phyloP scores from a whole-genome alignment of 2,888 invertebrate genomes.

The Dione vanillae region DNA sequence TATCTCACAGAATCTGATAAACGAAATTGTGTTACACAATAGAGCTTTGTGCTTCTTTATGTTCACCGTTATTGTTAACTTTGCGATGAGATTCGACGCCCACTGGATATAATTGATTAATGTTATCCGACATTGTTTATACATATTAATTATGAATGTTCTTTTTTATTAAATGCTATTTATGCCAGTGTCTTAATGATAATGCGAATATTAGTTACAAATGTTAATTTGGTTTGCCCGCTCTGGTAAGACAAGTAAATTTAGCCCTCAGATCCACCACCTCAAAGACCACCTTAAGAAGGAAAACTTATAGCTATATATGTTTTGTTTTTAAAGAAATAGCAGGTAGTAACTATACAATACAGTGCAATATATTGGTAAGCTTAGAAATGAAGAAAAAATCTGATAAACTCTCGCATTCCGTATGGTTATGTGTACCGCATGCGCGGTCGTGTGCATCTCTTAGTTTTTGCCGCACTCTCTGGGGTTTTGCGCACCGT shows the following conservation, averaged over 20 bases:
- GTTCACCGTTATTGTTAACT: conserved; percentile 49
- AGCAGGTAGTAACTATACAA: background rate
- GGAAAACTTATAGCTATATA: too few species aligned
- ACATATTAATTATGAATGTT: background rate
- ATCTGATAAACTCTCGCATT: conserved; percentile 40
- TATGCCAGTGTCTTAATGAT: background rate
- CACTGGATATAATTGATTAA: conserved; percentile 30
- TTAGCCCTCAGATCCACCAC: too few species aligned
- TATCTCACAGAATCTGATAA: conserved; percentile 55
- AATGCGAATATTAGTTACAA: too few species aligned
- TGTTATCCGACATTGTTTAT: conserved; percentile 5
- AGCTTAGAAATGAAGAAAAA: conserved; percentile 1
- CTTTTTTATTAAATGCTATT: background rate
- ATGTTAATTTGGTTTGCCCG: too few species aligned
- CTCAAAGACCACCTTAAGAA: too few species aligned
- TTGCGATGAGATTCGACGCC: conserved; percentile 36
- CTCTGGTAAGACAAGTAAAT: too few species aligned
- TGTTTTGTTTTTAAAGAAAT: background rate
- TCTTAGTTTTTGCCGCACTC: conserved; percentile 56
- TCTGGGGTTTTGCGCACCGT: conserved; percentile 47
- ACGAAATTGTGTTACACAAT: conserved; percentile 63
- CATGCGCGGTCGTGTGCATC: conserved; percentile 63
- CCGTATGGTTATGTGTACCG: conserved; percentile 50
- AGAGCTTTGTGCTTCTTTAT: conserved; percentile 49
- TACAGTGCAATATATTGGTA: background rate